phyloP scores from a whole-genome alignment of 2,113 vertebrate genomes.

The Gnathonemus longibarbis region DNA sequence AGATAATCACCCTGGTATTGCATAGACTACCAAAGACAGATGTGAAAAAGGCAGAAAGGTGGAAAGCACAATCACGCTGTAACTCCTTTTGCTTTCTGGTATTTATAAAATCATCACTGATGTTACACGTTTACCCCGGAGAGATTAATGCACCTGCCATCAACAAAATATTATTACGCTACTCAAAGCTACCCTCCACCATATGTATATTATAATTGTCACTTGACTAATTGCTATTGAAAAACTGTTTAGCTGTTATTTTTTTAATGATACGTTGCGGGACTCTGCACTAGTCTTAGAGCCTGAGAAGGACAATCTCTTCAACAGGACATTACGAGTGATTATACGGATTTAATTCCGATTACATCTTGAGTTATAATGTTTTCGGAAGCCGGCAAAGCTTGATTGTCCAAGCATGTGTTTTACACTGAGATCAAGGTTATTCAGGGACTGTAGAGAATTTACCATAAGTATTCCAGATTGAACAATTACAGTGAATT shows the following conservation, averaged over 20 bases:
- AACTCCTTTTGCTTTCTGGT: neutral
- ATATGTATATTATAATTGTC: neutral
- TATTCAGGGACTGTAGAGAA: neutral
- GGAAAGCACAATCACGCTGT: neutral
- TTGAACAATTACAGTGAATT: constrained; percentile 2
- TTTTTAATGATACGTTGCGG: neutral
- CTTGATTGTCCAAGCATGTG: neutral
- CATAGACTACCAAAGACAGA: too few relatives aligned
- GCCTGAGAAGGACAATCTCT: neutral
- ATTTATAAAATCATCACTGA: neutral
- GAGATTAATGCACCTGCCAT: neutral
- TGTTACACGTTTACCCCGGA: neutral
- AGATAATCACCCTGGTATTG: neutral
- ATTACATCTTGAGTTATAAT: neutral
- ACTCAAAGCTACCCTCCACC: neutral
- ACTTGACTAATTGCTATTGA: neutral
- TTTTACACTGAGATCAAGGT: neutral
- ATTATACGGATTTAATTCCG: neutral
- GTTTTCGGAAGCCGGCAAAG: neutral
- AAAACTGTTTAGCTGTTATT: neutral
- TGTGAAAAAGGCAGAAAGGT: neutral
- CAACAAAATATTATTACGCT: neutral
- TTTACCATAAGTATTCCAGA: neutral
- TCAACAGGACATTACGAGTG: neutral
- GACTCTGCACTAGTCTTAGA: neutral